These are phyloP conservation scores for Clarias laeviceps DNA, from an alignment of 2,797 vertebrate species.

Conservation along the genomic window DNA sequence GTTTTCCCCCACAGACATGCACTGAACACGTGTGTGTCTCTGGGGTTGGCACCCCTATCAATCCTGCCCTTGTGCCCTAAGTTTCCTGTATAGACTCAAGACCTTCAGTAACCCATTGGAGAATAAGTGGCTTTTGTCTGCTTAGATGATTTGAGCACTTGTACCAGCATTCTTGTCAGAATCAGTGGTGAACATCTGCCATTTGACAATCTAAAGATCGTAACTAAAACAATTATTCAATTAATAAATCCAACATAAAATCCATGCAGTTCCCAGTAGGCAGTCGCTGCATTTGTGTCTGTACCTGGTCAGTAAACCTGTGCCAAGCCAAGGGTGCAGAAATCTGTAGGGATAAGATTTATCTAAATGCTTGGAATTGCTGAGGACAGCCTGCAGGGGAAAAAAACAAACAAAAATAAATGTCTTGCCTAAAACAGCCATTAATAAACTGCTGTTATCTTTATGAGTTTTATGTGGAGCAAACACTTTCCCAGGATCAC, in stretches of 20 bases:
- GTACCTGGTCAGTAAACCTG: constrained; percentile 86
- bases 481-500: constrained; percentile 12
- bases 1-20: no score
- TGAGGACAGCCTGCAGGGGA: constrained; percentile 72
- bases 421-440: neutral
- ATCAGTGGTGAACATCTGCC: neutral
- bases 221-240: neutral
- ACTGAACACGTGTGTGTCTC: no score
- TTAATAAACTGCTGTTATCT: neutral
- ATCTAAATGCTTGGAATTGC: constrained; percentile 78
- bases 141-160: neutral
- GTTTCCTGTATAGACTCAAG: no score
- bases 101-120: no score
- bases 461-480: neutral
- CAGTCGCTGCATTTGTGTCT: neutral
- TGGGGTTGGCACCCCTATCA: no score
- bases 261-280: neutral
- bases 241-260: neutral
- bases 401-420: constrained; percentile 7
- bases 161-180: neutral
- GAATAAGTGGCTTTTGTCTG: neutral
- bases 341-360: constrained; percentile 80
- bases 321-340: constrained; percentile 83
- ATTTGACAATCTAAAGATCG: neutral
- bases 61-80: no score